These are phyloP conservation scores for Xestoiulus laeticollis DNA, from an alignment of 2,888 invertebrate species.

Conservation along the genomic window DNA sequence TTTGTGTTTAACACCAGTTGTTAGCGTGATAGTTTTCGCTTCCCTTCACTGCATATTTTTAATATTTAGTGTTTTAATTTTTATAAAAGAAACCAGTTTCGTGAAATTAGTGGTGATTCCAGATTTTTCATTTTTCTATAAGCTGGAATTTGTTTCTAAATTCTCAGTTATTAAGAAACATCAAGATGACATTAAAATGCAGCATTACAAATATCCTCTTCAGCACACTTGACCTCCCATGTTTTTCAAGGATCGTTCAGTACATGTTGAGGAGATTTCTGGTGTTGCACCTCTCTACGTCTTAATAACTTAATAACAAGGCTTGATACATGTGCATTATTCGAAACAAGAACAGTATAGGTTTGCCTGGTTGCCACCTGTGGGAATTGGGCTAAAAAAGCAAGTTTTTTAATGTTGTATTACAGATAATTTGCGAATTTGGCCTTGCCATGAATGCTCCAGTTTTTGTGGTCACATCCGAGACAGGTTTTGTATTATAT, in stretches of 20 bases:
- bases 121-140: no score
- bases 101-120: not conserved
- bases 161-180: no score
- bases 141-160: no score
- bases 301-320: not conserved
- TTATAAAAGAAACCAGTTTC: not conserved
- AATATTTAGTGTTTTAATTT: no score
- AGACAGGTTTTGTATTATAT: constrained; percentile 34
- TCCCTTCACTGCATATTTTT: no score
- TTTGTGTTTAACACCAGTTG: no score
- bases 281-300: not conserved
- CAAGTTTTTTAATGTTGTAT: constrained; percentile 32
- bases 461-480: constrained; percentile 28
- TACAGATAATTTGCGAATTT: constrained; percentile 20
- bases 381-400: constrained; percentile 34
- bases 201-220: not conserved
- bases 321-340: not conserved
- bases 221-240: not conserved
- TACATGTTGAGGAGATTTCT: not conserved
- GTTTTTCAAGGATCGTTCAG: not conserved
- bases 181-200: no score
- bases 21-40: no score
- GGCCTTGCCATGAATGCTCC: constrained; percentile 16
- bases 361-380: constrained; percentile 15
- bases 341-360: not conserved